phyloP scores from a whole-genome alignment of 2,113 vertebrate species.

The Epinephelus fuscoguttatus region DNA sequence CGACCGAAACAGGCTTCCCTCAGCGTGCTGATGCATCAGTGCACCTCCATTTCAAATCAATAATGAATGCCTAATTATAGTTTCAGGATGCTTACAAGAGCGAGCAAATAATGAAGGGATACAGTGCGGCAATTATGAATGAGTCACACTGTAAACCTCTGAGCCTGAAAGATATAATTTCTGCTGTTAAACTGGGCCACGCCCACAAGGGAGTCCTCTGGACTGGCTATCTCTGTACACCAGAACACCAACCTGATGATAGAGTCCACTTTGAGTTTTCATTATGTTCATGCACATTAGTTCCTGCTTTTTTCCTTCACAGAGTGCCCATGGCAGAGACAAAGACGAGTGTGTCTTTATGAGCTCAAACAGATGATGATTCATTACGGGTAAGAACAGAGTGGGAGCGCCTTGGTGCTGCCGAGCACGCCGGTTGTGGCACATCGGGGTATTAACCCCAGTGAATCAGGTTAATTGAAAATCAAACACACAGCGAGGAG shows the following conservation, averaged over 20 bases:
- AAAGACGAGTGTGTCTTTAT: constrained; percentile 19
- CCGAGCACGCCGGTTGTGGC: not conserved
- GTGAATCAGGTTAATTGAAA: constrained; percentile 73
- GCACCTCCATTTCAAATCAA: constrained; percentile 18
- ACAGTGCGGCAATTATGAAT: not conserved
- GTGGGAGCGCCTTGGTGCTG: constrained; percentile 28
- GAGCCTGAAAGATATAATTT: not conserved
- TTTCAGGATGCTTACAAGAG: constrained; percentile 7
- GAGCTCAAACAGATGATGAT: constrained; percentile 37
- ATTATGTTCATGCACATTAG: not conserved
- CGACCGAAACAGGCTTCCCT: not conserved
- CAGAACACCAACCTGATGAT: not conserved
- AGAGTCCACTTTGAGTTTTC: not conserved
- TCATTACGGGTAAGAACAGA: constrained; percentile 41
- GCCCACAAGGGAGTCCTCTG: not conserved
- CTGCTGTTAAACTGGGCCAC: not conserved
- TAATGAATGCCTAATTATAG: constrained; percentile 20
- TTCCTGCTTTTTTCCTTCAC: not conserved
- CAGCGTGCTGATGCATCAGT: not conserved
- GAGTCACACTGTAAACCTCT: constrained; percentile 5
- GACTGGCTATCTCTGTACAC: not conserved
- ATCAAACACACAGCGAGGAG: constrained; percentile 49
- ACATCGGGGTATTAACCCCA: constrained; percentile 49
- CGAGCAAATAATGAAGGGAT: not conserved
- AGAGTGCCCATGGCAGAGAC: constrained; percentile 3